Evolutionary conservation across 2,113 vertebrate genomes (phyloP).

Genomic region (Macquaria australasica): DNA sequence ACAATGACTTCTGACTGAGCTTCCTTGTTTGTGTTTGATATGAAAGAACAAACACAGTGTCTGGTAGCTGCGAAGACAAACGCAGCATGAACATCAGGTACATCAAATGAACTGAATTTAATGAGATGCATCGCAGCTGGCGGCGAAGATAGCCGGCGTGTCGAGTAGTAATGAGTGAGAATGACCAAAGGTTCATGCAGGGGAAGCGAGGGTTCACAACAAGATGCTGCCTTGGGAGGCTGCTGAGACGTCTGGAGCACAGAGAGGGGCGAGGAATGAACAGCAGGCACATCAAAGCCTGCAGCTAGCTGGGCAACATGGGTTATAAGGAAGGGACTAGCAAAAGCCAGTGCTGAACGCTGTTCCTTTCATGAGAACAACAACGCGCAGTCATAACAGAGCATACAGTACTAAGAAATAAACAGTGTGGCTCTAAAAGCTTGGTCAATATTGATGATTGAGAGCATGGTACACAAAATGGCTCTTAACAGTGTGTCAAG

Average conservation of each 20-base stretch:
- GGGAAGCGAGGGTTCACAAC: slow-evolving; percentile 23
- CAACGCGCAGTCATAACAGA: background rate
- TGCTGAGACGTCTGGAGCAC: slow-evolving; percentile 50
- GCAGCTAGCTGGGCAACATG: slow-evolving; percentile 3
- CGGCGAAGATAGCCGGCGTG: background rate
- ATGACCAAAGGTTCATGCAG: slow-evolving; percentile 29
- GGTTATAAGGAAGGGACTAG: background rate
- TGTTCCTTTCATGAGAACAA: background rate
- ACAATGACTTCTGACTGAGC: slow-evolving; percentile 3
- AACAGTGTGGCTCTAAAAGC: background rate
- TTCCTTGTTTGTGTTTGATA: slow-evolving; percentile 19
- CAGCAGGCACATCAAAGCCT: slow-evolving; percentile 48
- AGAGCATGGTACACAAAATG: background rate
- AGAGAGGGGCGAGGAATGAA: slow-evolving; percentile 3
- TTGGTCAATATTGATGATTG: background rate
- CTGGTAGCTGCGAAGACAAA: background rate
- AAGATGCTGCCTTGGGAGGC: slow-evolving; percentile 46
- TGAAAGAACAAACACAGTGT: slow-evolving; percentile 9
- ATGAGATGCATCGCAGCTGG: slow-evolving; percentile 61
- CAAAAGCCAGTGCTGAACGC: background rate
- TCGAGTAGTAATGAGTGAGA: slow-evolving; percentile 22
- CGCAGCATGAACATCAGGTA: slow-evolving; percentile 59
- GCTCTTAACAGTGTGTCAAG: background rate
- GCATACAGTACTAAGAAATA: background rate
- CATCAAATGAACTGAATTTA: slow-evolving; percentile 55